Percentiles rank a stretch among this genome's conserved stretches.
Evolutionary conservation across 2,113 vertebrate species (phyloP).

Genomic region (Sturnira hondurensis): DNA sequence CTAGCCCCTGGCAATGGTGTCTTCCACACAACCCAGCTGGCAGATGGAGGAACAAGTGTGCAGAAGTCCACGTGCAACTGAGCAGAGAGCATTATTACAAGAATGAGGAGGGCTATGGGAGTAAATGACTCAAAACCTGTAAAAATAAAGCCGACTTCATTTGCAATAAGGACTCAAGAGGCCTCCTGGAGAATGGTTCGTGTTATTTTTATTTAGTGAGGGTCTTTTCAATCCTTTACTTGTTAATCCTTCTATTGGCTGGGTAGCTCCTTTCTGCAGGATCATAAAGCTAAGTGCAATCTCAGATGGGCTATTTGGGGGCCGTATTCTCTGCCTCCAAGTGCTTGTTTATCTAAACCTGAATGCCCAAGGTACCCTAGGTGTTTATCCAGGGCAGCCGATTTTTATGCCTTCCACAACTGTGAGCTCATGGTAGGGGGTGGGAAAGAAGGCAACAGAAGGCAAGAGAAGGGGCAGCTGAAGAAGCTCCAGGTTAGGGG

Average conservation of each 20-base stretch:
- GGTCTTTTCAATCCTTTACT: slow-evolving; percentile 32
- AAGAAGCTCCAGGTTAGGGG: not conserved
- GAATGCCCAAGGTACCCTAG: not conserved
- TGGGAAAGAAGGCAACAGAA: too few relatives aligned
- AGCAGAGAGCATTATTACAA: not conserved
- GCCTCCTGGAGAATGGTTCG: not conserved
- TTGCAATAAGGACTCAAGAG: slow-evolving; percentile 5
- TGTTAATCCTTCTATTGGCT: slow-evolving; percentile 5
- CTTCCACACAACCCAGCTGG: not conserved
- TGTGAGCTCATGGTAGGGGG: not conserved
- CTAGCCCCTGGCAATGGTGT: not conserved
- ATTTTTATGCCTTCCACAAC: not conserved
- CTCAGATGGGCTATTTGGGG: not conserved
- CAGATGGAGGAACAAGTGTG: not conserved
- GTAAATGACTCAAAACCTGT: slow-evolving; percentile 28
- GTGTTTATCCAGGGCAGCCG: not conserved
- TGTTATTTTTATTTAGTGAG: slow-evolving; percentile 52
- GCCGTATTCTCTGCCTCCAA: not conserved
- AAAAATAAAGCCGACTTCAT: slow-evolving; percentile 41
- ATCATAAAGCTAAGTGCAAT: not conserved
- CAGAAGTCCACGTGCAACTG: not conserved
- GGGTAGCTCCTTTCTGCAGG: not conserved
- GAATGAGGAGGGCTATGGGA: not conserved
- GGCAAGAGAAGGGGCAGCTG: not conserved
- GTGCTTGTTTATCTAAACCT: slow-evolving; percentile 9